Evolutionary conservation across 2,113 vertebrate genomes (phyloP), one percentile per base, ranked within the genome.

Genomic region (Corvus hawaiiensis): DNA sequence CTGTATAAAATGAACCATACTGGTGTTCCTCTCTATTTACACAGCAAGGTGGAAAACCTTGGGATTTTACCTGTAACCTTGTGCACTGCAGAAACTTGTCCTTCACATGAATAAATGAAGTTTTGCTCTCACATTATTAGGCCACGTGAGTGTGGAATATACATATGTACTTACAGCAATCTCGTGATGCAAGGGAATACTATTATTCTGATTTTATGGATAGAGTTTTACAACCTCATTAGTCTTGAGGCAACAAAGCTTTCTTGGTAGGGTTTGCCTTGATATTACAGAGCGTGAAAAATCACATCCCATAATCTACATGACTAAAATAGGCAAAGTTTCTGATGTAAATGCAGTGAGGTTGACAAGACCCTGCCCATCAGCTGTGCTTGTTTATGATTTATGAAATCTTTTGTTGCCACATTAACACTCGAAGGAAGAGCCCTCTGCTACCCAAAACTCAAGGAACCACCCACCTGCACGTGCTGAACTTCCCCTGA

Each of bases 181-280:
- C 88, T 81, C 72, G 69, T 59, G 83, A 82, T 89, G 92, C 88
- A 72, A 64, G 80, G 44, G 73, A 90, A 87, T 76, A 68, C 86
- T 46, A 82, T 92, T 95, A 96, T 94, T 96, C 94, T 93, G 90
- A 97, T 96, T 97, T 96, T 97, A 97, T 96, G 96, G 96, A 58
- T 89, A 78, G 88, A 90, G 76, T 94, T 97, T 96, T 97, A 95
- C 95, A 96, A 97, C 93, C 96, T 97, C 95, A 95, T 97, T 97
- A 97, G 95, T 96, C 96, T 93, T 84, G 92, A 96, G 92, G 93
- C 87, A 89, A 96, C 93, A 97, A 92, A 95, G 95, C 93, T 91
- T 96, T 91, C 87, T 94, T 93, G 93, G 74, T 89, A 87, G 93
- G 84, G 93, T 91, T 95, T 91, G 94, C 77, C 74, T 94, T 87